phyloP scores from a whole-genome alignment of 2,113 vertebrate genomes.

The Gnathonemus echidnorhynchus region DNA sequence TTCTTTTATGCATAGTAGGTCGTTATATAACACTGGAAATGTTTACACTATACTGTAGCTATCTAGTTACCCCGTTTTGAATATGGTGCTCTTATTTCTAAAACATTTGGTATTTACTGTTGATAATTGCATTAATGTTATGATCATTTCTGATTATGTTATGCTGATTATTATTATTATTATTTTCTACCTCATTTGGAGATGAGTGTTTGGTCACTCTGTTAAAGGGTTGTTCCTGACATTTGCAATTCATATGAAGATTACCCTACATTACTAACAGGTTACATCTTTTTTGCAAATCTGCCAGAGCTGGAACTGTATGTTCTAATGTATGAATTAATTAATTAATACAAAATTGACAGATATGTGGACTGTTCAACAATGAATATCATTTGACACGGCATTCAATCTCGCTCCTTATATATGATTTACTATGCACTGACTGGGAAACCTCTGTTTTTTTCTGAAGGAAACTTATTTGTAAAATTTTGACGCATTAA shows the following conservation, averaged over 20 bases:
- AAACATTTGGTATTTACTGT: background rate
- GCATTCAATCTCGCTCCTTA: background rate
- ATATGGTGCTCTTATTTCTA: background rate
- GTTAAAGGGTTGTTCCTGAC: background rate
- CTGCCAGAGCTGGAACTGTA: too few species aligned
- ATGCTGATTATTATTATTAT: background rate
- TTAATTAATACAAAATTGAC: background rate
- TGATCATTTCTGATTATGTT: background rate
- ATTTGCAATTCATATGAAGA: background rate
- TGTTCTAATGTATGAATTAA: background rate
- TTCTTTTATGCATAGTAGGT: constrained; percentile 1
- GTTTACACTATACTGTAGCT: constrained; percentile 1
- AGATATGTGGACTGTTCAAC: background rate
- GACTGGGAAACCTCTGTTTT: background rate
- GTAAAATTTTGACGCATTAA: background rate
- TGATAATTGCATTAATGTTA: background rate
- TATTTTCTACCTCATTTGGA: background rate
- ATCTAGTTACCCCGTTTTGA: background rate
- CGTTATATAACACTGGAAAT: constrained; percentile 4
- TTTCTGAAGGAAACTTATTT: background rate
- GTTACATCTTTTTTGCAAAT: background rate
- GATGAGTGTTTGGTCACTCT: background rate
- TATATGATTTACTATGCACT: background rate
- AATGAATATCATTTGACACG: background rate
- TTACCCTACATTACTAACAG: background rate